Evolutionary conservation across 2,113 vertebrate genomes (phyloP).

Genomic region (Andinoacara biseriatus): DNA sequence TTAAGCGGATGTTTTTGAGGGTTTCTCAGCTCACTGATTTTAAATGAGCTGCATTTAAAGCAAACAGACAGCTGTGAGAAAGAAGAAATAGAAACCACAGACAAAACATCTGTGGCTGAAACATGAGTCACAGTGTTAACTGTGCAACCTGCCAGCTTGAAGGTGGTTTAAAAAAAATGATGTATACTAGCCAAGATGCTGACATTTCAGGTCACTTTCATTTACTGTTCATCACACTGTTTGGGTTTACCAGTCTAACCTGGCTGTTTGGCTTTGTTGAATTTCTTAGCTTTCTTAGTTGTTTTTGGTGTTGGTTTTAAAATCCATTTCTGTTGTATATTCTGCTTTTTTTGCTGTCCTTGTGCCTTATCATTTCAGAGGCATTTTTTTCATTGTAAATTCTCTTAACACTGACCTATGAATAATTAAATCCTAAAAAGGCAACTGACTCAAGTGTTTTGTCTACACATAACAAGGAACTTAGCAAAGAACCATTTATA

Average conservation of each 20-base stretch:
- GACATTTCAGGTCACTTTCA: not conserved
- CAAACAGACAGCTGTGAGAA: not conserved
- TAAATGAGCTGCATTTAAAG: not conserved
- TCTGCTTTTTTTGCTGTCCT: rapidly evolving
- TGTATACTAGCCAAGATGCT: too few species aligned
- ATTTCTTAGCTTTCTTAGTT: not conserved
- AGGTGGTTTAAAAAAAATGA: not conserved
- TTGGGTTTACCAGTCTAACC: not conserved
- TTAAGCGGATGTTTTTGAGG: not conserved
- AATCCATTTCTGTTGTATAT: not conserved
- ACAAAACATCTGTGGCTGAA: not conserved
- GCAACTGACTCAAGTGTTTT: too few species aligned
- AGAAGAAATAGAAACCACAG: not conserved
- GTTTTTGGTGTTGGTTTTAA: not conserved
- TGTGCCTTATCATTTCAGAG: not conserved
- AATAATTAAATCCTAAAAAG: too few species aligned
- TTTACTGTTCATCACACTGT: too few species aligned
- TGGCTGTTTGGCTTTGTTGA: not conserved
- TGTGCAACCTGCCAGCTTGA: not conserved
- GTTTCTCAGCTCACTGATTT: not conserved
- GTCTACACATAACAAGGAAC: too few species aligned
- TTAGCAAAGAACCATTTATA: too few species aligned
- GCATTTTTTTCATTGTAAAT: too few species aligned
- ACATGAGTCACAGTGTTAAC: not conserved
- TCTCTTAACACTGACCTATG: too few species aligned